These are phyloP conservation scores for Falco novaeseelandiae DNA, from an alignment of 2,797 vertebrate species.

Conservation along the genomic window DNA sequence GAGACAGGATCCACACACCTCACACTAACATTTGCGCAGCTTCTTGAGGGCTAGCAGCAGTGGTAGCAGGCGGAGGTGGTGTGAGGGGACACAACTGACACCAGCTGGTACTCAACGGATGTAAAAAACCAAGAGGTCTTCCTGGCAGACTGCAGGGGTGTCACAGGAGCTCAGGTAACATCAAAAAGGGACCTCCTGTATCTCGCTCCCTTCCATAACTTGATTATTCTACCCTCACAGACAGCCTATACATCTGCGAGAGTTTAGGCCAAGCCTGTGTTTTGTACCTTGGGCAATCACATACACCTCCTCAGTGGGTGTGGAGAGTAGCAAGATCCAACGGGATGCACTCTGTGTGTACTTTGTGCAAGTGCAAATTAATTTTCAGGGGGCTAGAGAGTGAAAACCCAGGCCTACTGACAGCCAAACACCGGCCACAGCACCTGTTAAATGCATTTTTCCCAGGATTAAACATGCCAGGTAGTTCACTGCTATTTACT, in stretches of 20 bases:
- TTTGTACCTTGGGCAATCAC: background rate
- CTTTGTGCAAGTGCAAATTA: background rate
- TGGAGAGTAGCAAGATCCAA: background rate
- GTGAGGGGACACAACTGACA: rapidly evolving
- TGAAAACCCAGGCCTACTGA: background rate
- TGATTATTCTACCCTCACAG: background rate
- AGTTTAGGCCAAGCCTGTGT: background rate
- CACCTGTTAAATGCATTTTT: background rate
- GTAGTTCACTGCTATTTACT: background rate
- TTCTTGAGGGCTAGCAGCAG: background rate
- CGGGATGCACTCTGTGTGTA: rapidly evolving
- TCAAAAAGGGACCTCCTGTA: background rate
- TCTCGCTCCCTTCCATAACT: background rate
- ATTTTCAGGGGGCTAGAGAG: background rate
- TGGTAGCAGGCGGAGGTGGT: background rate
- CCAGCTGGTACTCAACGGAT: background rate
- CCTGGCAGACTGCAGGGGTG: background rate
- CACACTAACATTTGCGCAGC: rapidly evolving
- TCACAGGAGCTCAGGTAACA: background rate
- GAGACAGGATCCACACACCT: background rate
- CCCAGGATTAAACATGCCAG: background rate
- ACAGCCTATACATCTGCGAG: background rate
- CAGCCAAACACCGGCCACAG: background rate
- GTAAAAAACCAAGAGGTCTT: background rate
- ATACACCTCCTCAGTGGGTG: background rate